A percentile compares a stretch with the other conserved stretches of the same genome.
Evolutionary conservation across 2,888 invertebrate genomes (phyloP).

Genomic region (Lasioglossum lativentre): DNA sequence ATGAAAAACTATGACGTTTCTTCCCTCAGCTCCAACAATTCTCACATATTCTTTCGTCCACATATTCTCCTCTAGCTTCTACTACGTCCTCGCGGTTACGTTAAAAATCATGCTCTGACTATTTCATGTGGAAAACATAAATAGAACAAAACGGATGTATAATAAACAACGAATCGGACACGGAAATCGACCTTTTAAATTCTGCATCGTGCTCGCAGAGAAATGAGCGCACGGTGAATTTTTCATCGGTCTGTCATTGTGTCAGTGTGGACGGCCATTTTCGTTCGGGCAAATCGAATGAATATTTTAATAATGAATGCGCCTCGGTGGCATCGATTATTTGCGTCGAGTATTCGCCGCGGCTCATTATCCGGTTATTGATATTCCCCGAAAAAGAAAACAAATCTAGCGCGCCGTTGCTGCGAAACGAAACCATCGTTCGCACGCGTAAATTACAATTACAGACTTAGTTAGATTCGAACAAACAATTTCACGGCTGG

Average conservation of each 20-base stretch:
- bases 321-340: constrained; percentile 9
- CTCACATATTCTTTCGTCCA: neutral
- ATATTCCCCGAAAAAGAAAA: neutral
- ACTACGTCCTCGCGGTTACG: neutral
- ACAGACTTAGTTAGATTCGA: constrained; percentile 11
- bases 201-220: constrained; percentile 26
- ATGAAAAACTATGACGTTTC: neutral
- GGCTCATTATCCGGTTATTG: neutral
- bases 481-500: constrained; percentile 29
- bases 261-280: neutral
- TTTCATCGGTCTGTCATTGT: constrained; percentile 27
- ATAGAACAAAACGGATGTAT: neutral
- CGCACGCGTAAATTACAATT: constrained; percentile 23
- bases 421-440: no score
- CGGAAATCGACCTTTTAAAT: neutral
- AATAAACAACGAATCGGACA: neutral
- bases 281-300: constrained; percentile 6
- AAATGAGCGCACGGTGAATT: constrained; percentile 25
- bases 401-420: neutral
- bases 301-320: constrained; percentile 29
- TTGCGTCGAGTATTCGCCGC: constrained; percentile 6
- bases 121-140: neutral
- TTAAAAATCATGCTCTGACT: neutral
- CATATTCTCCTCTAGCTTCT: neutral
- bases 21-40: neutral